Evolutionary conservation across 1,140 invertebrate species (phyloP), one percentile per base, ranked within the genome.

Genomic region (Sinonovacula constricta): DNA sequence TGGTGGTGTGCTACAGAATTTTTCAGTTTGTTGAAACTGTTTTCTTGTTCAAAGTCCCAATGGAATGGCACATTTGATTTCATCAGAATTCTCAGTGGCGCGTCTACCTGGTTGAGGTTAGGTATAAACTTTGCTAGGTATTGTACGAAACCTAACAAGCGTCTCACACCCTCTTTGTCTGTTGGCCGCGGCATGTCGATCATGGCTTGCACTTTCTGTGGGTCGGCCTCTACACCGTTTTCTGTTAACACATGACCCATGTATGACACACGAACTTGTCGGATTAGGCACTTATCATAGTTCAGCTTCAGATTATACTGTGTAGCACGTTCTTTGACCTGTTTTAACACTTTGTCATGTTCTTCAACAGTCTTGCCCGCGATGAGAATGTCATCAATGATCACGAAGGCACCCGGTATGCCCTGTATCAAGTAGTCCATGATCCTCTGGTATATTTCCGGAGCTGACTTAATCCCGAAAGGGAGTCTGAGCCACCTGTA

Each of bases 381-480:
- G n/a, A n/a, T n/a, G n/a, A n/a, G n/a, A n/a, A n/a, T n/a, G n/a
- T n/a, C n/a, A n/a, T n/a, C n/a, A n/a, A 72, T 28, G 22, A 81
- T 60, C 1, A 80, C 54, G 24, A 72, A 75, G 74, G 91, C 89
- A 81, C 91, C 90, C 15, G 28, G 83, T 51, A 59, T n/a, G 31
- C 36, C 56, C 60, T 88, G 80, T 63, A 88, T 87, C 56, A 18
- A 65, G 15, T 24, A n/a, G 57, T 91, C 87, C 68, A 92, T 91
- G 7, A 86, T 85, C 34, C 82, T 79, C 78, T 91, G 91, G 80
- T 91, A 92, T 39, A 91, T 91, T 28, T 88, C 90, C 26, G 90
- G 91, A 24, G 59, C 67, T 15, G 39, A 77, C 3, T 62, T 70
- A 39, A 77, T 81, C 1, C 78, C 78, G 62, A 82, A 82, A 2